These are phyloP conservation scores for Halichoerus grypus DNA, from an alignment of 2,113 vertebrate genomes.

Conservation along the genomic window DNA sequence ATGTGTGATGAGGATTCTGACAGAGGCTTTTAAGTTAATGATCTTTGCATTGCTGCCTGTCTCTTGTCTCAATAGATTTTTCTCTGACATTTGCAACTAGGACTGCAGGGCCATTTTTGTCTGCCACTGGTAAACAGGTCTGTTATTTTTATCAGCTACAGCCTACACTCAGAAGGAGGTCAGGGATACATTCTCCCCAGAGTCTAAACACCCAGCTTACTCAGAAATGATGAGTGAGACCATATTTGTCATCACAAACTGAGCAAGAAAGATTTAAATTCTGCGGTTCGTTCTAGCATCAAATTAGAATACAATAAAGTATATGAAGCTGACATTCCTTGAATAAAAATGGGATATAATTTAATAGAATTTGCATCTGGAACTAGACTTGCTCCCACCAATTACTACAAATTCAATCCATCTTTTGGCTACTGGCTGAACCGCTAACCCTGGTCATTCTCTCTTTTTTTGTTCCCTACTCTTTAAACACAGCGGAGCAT, in stretches of 20 bases:
- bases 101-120: not conserved
- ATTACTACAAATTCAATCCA: too few relatives aligned
- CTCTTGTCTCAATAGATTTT: not conserved
- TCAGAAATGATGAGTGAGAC: not conserved
- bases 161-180: not conserved
- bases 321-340: rapidly evolving
- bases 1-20: not conserved
- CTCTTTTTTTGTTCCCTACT: not conserved
- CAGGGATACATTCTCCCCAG: not conserved
- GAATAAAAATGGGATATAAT: not conserved
- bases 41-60: not conserved
- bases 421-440: not conserved
- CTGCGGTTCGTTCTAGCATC: not conserved
- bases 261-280: not conserved
- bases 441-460: rapidly evolving
- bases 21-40: not conserved
- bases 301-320: not conserved
- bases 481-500: not conserved
- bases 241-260: not conserved
- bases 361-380: not conserved
- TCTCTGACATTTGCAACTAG: not conserved
- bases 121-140: not conserved
- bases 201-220: not conserved
- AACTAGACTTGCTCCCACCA: too few relatives aligned
- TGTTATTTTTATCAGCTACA: not conserved